phyloP scores from a whole-genome alignment of 2,888 invertebrate genomes.

The Ectemnius continuus region DNA sequence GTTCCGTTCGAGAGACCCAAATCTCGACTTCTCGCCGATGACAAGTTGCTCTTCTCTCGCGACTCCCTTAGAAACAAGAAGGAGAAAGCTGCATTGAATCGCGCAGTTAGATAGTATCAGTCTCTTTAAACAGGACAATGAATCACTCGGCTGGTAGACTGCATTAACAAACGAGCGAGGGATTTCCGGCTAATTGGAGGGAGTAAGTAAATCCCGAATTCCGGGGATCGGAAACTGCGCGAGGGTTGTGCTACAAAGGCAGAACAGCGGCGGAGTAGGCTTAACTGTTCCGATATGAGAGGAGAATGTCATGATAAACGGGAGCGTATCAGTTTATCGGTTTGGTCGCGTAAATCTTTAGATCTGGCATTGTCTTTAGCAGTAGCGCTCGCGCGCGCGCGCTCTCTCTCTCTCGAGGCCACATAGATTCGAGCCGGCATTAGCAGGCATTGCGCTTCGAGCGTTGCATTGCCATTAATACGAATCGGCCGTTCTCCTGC shows the following conservation, averaged over 20 bases:
- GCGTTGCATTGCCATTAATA: slow-evolving; percentile 3
- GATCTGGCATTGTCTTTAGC: slow-evolving; percentile 6
- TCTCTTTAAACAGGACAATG: too few species aligned
- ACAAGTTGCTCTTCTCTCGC: background rate
- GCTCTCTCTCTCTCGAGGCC: background rate
- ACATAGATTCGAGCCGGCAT: background rate
- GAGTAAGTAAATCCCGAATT: background rate
- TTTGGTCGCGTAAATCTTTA: background rate
- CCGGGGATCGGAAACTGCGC: background rate
- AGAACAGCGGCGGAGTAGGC: background rate
- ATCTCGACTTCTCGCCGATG: background rate
- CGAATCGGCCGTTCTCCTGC: background rate
- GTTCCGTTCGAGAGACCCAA: background rate
- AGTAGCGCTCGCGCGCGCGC: background rate
- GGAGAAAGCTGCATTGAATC: too few species aligned
- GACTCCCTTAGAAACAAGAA: background rate
- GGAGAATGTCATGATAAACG: background rate
- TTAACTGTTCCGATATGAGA: background rate
- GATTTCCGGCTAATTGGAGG: background rate
- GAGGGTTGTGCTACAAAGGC: background rate
- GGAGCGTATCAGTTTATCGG: slow-evolving; percentile 8
- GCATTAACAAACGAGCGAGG: background rate
- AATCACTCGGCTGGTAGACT: too few species aligned
- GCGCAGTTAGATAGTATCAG: too few species aligned
- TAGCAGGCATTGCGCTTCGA: background rate